phyloP scores from a whole-genome alignment of 2,888 invertebrate genomes.

The Agonum fuliginosum region DNA sequence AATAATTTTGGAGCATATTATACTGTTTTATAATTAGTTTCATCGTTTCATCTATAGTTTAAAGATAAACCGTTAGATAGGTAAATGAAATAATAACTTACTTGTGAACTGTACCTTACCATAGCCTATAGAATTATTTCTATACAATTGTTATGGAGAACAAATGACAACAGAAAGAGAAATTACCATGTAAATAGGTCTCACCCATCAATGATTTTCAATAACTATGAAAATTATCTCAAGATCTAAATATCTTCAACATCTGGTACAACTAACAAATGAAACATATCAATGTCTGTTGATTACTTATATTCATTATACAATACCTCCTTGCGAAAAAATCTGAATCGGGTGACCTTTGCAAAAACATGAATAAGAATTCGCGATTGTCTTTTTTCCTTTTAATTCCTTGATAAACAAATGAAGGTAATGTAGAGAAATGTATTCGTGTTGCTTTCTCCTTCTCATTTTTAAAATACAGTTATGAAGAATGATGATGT shows the following conservation, averaged over 20 bases:
- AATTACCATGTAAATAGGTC: slow-evolving; percentile 25
- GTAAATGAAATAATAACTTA: too few relatives aligned
- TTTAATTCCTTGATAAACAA: background rate
- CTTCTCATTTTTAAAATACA: slow-evolving; percentile 32
- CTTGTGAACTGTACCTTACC: background rate
- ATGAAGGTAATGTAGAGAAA: background rate
- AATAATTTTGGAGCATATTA: too few relatives aligned
- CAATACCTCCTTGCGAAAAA: background rate
- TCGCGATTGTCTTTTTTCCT: slow-evolving; percentile 1
- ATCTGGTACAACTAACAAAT: background rate
- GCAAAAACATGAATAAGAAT: slow-evolving; percentile 8
- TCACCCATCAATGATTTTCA: slow-evolving; percentile 35
- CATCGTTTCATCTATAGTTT: too few relatives aligned
- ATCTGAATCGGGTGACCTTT: slow-evolving; percentile 9
- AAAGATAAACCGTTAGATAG: too few relatives aligned
- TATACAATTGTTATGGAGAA: background rate
- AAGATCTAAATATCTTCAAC: background rate
- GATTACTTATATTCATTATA: slow-evolving; percentile 13
- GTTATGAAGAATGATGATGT: slow-evolving; percentile 14
- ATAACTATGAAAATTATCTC: slow-evolving; percentile 32
- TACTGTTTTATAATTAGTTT: too few relatives aligned
- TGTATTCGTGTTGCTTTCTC: slow-evolving; percentile 10
- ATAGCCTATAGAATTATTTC: background rate
- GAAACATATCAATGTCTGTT: too few relatives aligned
- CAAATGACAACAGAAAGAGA: slow-evolving; percentile 10